A percentile compares a stretch with the other conserved stretches of the same genome.
These are phyloP conservation scores for Solenopsis fugax DNA, from an alignment of 1,140 invertebrate species.

Conservation along the genomic window DNA sequence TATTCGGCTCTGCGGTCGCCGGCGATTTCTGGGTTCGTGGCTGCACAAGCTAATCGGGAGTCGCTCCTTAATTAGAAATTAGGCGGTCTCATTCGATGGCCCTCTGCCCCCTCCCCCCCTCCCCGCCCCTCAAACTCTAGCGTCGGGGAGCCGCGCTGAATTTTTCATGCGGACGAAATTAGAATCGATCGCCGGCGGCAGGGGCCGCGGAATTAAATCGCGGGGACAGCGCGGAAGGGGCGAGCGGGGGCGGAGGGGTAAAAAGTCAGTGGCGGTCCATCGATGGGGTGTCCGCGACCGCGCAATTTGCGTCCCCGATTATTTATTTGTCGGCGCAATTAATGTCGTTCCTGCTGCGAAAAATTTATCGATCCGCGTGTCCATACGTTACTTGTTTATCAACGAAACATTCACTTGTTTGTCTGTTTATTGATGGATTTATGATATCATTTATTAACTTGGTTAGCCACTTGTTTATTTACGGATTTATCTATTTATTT, in stretches of 20 bases:
- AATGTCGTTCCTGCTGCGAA: constrained; percentile 25
- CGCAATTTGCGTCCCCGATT: constrained; percentile 49
- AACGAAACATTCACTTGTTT: constrained; percentile 45
- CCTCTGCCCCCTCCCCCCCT: not conserved
- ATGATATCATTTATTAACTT: constrained; percentile 25
- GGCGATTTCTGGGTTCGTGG: constrained; percentile 46
- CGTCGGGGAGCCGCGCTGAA: constrained; percentile 44
- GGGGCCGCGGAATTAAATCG: constrained; percentile 52
- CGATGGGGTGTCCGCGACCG: constrained; percentile 14
- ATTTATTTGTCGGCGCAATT: constrained; percentile 58
- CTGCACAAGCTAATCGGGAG: constrained; percentile 64
- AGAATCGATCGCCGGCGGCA: constrained; percentile 63
- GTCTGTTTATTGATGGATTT: constrained; percentile 46
- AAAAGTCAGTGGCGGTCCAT: constrained; percentile 36
- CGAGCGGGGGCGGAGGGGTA: no score
- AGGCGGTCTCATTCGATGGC: constrained; percentile 56
- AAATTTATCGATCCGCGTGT: constrained; percentile 49
- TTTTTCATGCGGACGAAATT: constrained; percentile 71
- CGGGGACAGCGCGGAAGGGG: not conserved
- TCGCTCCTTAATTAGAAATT: constrained; percentile 74
- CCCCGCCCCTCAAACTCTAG: not conserved
- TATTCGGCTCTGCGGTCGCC: constrained; percentile 18
- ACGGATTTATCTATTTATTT: constrained; percentile 42
- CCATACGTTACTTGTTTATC: constrained; percentile 34
- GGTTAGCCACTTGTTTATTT: constrained; percentile 39